phyloP scores from a whole-genome alignment of 2,113 vertebrate genomes.

The Narcine bancroftii region DNA sequence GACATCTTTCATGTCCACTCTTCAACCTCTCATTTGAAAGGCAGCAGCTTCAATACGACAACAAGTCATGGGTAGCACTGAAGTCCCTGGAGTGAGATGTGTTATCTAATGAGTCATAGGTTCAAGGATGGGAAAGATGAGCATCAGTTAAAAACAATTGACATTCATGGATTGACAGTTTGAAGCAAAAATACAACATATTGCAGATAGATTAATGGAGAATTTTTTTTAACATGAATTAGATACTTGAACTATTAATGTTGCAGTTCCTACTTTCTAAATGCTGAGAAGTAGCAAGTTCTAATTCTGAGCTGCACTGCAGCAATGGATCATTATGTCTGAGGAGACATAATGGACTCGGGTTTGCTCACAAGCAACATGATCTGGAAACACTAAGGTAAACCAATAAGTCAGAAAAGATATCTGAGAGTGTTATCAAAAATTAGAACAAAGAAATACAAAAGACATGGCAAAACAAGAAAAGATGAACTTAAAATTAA shows the following conservation, averaged over 20 bases:
- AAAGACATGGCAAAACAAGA: neutral
- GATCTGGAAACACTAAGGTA: constrained; percentile 1
- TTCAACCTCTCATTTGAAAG: neutral
- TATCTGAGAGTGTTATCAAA: neutral
- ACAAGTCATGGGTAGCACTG: neutral
- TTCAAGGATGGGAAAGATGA: neutral
- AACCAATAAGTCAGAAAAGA: neutral
- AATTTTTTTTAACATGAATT: neutral
- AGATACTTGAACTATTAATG: neutral
- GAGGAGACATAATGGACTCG: neutral
- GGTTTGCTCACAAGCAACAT: neutral
- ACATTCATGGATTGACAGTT: neutral
- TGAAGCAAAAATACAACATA: neutral
- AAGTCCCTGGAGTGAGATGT: neutral
- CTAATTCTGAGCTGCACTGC: neutral
- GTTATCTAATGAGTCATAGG: neutral
- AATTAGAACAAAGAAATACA: neutral
- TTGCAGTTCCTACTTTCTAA: neutral
- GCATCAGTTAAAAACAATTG: neutral
- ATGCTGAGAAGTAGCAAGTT: neutral
- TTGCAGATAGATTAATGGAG: neutral
- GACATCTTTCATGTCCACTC: neutral
- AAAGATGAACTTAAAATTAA: neutral
- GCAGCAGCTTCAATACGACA: neutral
- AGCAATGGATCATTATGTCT: neutral